Conservation (phyloP, 2,113 vertebrate genomes). For the Salvator merianae region DNA sequence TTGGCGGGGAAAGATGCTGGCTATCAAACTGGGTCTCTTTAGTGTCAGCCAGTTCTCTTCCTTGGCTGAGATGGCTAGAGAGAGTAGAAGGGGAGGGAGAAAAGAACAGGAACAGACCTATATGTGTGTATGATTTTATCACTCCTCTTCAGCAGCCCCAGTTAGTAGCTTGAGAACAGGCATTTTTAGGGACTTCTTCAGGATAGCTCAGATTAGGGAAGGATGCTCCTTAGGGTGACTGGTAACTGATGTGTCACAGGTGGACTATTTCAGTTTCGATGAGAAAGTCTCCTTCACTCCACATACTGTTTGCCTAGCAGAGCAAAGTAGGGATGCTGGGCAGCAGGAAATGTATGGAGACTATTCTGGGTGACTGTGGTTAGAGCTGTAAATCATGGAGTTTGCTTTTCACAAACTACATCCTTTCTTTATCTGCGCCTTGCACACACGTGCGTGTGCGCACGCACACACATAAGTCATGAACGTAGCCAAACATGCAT, state of each 20-base stretch:
- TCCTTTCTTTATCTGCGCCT: neutral
- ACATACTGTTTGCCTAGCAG: neutral
- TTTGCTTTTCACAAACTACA: conserved; percentile 40
- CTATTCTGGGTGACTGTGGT: neutral
- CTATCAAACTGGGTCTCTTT: neutral
- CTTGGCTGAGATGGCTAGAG: neutral
- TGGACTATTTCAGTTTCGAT: conserved; percentile 56
- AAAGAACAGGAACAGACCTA: neutral
- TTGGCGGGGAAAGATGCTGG: neutral
- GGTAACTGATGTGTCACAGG: conserved; percentile 38
- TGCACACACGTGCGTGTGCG: neutral
- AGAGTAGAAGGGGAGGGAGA: neutral
- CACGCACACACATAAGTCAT: neutral
- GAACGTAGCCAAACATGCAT: too few relatives aligned
- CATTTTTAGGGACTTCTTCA: neutral
- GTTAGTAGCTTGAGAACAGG: neutral
- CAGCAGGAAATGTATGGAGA: neutral
- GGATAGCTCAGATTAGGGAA: neutral
- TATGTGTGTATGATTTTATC: neutral
- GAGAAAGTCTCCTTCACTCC: conserved; percentile 43
- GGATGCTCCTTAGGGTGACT: neutral
- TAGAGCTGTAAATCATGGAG: conserved; percentile 45
- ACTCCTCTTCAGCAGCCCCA: neutral
- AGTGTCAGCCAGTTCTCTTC: neutral
- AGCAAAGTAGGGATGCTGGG: neutral